Base-by-base conservation (phyloP, 1,140 invertebrate genomes). In the Bombus affinis region DNA sequence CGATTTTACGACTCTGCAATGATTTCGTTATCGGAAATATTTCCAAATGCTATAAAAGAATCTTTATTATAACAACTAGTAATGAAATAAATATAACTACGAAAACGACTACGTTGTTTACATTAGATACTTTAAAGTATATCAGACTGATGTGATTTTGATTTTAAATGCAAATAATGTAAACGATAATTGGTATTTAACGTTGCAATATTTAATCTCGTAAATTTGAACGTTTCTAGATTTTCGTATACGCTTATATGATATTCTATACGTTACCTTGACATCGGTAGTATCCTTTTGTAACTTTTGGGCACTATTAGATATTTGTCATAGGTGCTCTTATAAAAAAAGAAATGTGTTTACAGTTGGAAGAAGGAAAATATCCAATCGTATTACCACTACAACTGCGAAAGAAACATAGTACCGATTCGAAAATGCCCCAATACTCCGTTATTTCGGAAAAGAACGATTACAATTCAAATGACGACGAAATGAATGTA, bases 391-490 rank as follows among this genome's bases (percentile, higher is more conserved):
- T 91, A 2, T 59, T 92, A 13, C 89, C 89, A 25, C 32, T 90
- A 32, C 90, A 90, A 44, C 57, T 92, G 18, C 83, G 85, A 47
- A 82, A 86, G 28, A 92, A 89, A 62, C 65, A 82, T 35, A 76
- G 1, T 9, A 28, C 47, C 9, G 68, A 76, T 32, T 73, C 90
- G 4, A 90, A 78, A 78, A 68, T 83, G 42, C 85, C 91, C 1
- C 87, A 82, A 6, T 91, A 92, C 8, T 57, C 90, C 15, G 82
- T 92, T 39, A 89, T 90, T 59, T 65, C 86, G 13, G 83, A 85
- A 44, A 91, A 87, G 18, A 8, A 35, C 2, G 37, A 74, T 5
- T 25, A 65, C 42, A 75, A 68, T 35, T 78, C 53, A 28, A 70
- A 68, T 28, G 71, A 42, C 6, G 88, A 90, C 35, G 82, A 72